Conservation (phyloP, 2,113 vertebrate species). For the Coryphaenoides rupestris region DNA sequence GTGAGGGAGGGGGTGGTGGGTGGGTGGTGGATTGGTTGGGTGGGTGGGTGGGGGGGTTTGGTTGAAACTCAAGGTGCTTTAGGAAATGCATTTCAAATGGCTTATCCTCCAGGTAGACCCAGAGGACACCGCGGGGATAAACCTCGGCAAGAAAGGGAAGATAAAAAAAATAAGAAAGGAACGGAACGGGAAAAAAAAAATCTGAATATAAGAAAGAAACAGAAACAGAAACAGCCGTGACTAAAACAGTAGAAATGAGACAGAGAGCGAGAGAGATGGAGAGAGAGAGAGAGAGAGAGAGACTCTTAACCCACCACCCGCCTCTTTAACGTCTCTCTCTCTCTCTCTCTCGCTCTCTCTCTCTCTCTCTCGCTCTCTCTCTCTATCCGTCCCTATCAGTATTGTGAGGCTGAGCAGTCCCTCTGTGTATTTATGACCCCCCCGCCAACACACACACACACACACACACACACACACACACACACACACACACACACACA, state of each 20-base stretch:
- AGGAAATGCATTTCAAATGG: slow-evolving; percentile 68
- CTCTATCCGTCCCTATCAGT: slow-evolving; percentile 49
- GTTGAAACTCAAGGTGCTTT: slow-evolving; percentile 56
- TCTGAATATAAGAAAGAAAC: slow-evolving; percentile 53
- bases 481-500: too few relatives aligned
- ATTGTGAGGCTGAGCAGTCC: slow-evolving; percentile 44
- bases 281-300: background rate
- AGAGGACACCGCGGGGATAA: slow-evolving; percentile 71
- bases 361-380: too few relatives aligned
- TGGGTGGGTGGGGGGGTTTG: background rate
- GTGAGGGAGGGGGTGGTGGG: background rate
- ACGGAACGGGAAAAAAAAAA: slow-evolving; percentile 26
- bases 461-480: too few relatives aligned
- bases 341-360: too few relatives aligned
- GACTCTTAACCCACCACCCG: too few relatives aligned
- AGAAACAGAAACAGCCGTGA: slow-evolving; percentile 61
- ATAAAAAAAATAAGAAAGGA: slow-evolving; percentile 43
- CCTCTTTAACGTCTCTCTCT: too few relatives aligned
- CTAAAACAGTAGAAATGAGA: slow-evolving; percentile 63
- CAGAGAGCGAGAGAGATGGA: too few relatives aligned
- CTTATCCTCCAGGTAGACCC: slow-evolving; percentile 67
- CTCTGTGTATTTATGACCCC: slow-evolving; percentile 55
- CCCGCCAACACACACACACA: too few relatives aligned
- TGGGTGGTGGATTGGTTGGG: too few relatives aligned
- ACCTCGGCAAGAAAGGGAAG: slow-evolving; percentile 58